Base-by-base conservation (phyloP, 2,888 invertebrate species). In the Leptopilina drosophilae region DNA sequence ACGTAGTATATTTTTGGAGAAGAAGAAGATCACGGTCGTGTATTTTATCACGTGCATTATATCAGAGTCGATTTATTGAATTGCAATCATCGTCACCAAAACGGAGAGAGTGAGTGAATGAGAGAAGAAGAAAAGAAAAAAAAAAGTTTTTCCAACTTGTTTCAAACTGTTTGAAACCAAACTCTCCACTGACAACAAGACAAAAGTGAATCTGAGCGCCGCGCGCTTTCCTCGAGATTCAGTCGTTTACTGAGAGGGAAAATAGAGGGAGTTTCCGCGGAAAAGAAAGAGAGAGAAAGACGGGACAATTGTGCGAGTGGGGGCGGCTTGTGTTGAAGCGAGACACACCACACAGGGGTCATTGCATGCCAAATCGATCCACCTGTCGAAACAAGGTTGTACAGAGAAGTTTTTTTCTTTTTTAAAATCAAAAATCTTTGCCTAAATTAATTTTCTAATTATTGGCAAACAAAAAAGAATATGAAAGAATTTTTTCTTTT, bases 351-450 rank as follows among this genome's bases (percentile, higher is more conserved):
- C 33, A 26, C 53, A 73, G 69, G 9, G 69, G 53, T 73, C 69
- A 73, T 73, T 73, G 69, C 53, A 53, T 73, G 53, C 69, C 53
- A 73, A 73, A 73, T 73, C 69, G 69, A 73, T 73, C 69, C 69
- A 53, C 26, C 69, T 53, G 53, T 73, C 53, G 69, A 49, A 73
- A 26, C 69, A 53, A 49, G 6, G 56, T 14, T 12, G 5, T 2
- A 14, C 14, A 56, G 56, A 56, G n/a, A 9, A 56, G n/a, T 14
- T 56, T 14, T 33, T 33, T 33, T 33, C 33, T 33, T 33, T 33
- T 33, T 33, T 33, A 33, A 33, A 33, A 4, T 33, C 33, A 33
- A 33, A 33, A 33, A 33, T 33, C 33, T 33, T 33, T 33, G 33
- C 4, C 4, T 33, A 33, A 20, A 33, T 5, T 33, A 3, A 33